These are phyloP conservation scores for Drosophila pachea DNA, from an alignment of 1,140 invertebrate genomes.

Conservation along the genomic window DNA sequence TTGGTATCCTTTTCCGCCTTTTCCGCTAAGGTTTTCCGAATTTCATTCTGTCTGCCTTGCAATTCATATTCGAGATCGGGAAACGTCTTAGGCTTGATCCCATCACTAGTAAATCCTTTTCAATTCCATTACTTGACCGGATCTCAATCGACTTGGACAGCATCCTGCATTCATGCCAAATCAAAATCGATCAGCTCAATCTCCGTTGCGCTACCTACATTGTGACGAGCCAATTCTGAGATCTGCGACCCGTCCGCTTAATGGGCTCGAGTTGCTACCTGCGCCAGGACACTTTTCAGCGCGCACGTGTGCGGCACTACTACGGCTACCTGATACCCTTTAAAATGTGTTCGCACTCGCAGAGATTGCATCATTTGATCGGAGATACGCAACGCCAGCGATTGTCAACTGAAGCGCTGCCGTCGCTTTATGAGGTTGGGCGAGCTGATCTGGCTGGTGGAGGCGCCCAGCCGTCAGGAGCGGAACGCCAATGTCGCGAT, in stretches of 20 bases:
- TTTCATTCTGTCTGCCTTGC: too few relatives aligned
- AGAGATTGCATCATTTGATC: conserved; percentile 62
- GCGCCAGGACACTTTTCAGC: background rate
- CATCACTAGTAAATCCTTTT: too few relatives aligned
- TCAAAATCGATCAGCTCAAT: too few relatives aligned
- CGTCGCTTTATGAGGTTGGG: conserved; percentile 49
- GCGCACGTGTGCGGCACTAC: too few relatives aligned
- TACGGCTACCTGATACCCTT: conserved; percentile 45
- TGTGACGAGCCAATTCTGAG: too few relatives aligned
- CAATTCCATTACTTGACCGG: background rate
- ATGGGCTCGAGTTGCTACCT: background rate
- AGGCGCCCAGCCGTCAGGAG: conserved; percentile 39
- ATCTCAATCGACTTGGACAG: background rate
- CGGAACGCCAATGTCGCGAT: conserved; percentile 53
- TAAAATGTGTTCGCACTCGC: conserved; percentile 44
- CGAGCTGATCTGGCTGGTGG: conserved; percentile 52
- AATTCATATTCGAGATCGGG: too few relatives aligned
- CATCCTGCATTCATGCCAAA: too few relatives aligned
- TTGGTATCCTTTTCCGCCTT: too few relatives aligned
- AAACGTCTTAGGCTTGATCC: too few relatives aligned
- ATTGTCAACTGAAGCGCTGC: conserved; percentile 28
- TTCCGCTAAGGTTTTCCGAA: too few relatives aligned
- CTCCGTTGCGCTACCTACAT: too few relatives aligned
- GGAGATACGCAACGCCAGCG: conserved; percentile 33
- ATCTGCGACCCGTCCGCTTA: too few relatives aligned